Evolutionary conservation across 2,888 invertebrate species (phyloP), one percentile per base, ranked within the genome.

Genomic region (Apodemia arnacis): DNA sequence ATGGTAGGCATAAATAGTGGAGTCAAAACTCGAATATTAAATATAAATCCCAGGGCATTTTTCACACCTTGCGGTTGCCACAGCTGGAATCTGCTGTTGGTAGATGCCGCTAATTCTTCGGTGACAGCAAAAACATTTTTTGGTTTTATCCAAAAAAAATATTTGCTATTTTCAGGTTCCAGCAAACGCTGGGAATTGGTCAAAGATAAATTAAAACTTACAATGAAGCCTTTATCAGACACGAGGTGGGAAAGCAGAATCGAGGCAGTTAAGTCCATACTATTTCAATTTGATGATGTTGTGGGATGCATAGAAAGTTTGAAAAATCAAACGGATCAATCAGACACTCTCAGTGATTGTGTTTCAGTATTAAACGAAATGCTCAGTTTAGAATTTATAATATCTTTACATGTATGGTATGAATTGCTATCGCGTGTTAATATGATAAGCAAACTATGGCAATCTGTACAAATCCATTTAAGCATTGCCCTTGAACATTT

Each of bases 281-380:
- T 84, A 83, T 72, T 89, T 69, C 87, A 87, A 85, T 82, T 85
- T 54, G 83, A 83, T 85, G 78, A 89, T 54, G 80, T 83, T 24
- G 59, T 87, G 66, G 83, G 83, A 83, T 87, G 87, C 87, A 84
- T 85, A 18, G 84, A 84, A 87, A 84, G 41, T 77, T 80, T 82
- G 49, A 84, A 84, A 84, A 84, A 73, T 66, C 59, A 90, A 81
- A 84, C 74, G 41, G 82, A 79, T 49, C 63, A 89, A 76, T 80
- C 85, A 80, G 82, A 85, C 63, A 87, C 82, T 69, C 82, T 85
- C 63, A 85, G 74, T 85, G 44, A 15, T 44, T 44, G 44, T 44
- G 8, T 2, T 44, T 83, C 87, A 18, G 54, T 87, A 69, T n/a
- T 87, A 69, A 88, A 78, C 21, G 82, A 82, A 75, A 82, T 75